These are phyloP conservation scores for Varroa destructor DNA, from an alignment of 1,140 invertebrate species.

Conservation along the genomic window DNA sequence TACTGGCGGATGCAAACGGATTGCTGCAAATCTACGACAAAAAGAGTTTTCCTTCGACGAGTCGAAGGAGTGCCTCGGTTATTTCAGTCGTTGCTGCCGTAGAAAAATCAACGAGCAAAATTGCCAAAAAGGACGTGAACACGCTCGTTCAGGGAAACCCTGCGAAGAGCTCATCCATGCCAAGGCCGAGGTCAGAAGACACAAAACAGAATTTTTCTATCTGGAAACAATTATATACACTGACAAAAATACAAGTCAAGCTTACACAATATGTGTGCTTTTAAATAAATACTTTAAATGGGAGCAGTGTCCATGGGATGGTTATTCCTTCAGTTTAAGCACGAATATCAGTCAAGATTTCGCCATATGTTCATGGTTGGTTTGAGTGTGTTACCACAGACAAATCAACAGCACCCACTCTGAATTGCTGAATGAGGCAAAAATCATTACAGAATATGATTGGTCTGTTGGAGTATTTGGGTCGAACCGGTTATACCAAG, in stretches of 20 bases:
- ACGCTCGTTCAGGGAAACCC: not conserved
- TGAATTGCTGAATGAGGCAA: too few relatives aligned
- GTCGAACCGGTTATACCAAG: too few relatives aligned
- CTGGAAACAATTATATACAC: not conserved
- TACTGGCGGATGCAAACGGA: too few relatives aligned
- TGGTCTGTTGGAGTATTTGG: too few relatives aligned
- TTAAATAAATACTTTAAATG: not conserved
- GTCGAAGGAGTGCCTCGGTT: not conserved
- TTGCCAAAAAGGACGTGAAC: not conserved
- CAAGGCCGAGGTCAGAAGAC: not conserved
- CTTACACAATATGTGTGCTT: not conserved
- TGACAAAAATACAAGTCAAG: not conserved
- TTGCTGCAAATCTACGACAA: too few relatives aligned
- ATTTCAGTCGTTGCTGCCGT: constrained; percentile 13
- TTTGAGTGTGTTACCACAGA: too few relatives aligned
- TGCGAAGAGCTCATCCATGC: not conserved
- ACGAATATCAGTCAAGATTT: too few relatives aligned
- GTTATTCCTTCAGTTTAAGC: too few relatives aligned
- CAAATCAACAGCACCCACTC: too few relatives aligned
- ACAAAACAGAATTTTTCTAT: not conserved
- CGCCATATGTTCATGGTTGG: too few relatives aligned
- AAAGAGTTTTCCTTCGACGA: too few relatives aligned
- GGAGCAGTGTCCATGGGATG: not conserved
- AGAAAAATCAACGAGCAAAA: not conserved
- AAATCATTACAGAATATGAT: too few relatives aligned